Evolutionary conservation across 2,888 invertebrate species (phyloP), one percentile per base, ranked within the genome.

Genomic region (Anagyrus pseudococci): DNA sequence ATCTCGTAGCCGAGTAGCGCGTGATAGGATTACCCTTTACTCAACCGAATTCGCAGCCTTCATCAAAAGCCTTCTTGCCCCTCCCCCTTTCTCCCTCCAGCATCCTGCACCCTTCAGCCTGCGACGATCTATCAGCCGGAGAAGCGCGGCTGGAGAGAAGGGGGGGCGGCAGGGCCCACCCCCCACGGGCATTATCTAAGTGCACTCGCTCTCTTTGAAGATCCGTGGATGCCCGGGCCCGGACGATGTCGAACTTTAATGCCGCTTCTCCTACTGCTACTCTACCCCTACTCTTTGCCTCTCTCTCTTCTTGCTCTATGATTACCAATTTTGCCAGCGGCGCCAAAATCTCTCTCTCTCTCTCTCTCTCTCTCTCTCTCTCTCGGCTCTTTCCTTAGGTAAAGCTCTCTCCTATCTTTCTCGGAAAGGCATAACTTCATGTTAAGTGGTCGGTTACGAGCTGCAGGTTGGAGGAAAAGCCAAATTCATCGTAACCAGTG

Each of bases 11-110:
- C 67, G 58, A 52, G 40, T 23, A 57, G 33, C 19, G 78, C 61
- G 71, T 80, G 80, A 81, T 80, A 79, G 80, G 80, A 80, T 81
- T 81, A 80, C 81, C 80, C 81, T 79, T 80, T 78, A 80, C 80
- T 80, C 78, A 78, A 75, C 78, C 74, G 76, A 80, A 79, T 79
- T 79, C 78, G 65, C 62, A 76, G 74, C 75, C 78, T 78, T 79
- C 80, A 78, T 79, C 80, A 80, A 80, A 80, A 79, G 80, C 77
- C 73, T 23, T 75, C 75, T 69, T 33, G 10, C 33, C 65, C 56
- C 20, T 29, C 37, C 17, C 46, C 40, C 40, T 10, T 29, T 25
- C 8, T 7, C 29, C 29, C 29, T 29, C n/a, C n/a, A n/a, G n/a
- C n/a, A n/a, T n/a, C n/a, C n/a, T n/a, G n/a, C 8, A 37, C 33